Conservation (phyloP, 2,113 vertebrate genomes). For the Grantiella picta region DNA sequence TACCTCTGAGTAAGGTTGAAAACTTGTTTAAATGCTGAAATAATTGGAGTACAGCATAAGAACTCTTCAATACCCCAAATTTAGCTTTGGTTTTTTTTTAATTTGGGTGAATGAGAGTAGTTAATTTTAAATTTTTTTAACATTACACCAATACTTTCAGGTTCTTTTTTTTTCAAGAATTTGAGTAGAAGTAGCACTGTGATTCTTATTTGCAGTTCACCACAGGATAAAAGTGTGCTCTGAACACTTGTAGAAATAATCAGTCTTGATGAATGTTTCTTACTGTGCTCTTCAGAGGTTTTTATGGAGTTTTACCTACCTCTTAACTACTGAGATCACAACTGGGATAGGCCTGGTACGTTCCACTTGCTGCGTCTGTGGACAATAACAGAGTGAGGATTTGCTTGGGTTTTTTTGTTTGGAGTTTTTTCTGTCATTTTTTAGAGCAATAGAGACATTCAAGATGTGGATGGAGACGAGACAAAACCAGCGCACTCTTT, state of each 20-base stretch:
- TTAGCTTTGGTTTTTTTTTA: neutral
- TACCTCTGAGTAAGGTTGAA: neutral
- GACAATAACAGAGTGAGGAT: neutral
- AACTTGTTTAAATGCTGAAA: neutral
- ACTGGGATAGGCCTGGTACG: neutral
- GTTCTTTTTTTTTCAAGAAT: neutral
- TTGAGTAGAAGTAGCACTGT: neutral
- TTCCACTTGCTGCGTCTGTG: neutral
- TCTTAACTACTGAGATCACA: neutral
- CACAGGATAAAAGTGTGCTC: neutral
- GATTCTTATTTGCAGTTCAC: neutral
- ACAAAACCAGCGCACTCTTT: neutral
- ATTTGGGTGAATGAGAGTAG: neutral
- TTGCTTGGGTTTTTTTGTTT: neutral
- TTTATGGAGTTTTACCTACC: neutral
- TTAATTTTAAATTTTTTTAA: neutral
- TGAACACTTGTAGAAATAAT: neutral
- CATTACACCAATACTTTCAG: neutral
- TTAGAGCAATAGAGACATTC: neutral
- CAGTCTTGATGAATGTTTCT: neutral
- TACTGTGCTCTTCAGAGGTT: neutral
- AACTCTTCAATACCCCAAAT: neutral
- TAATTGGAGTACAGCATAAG: neutral
- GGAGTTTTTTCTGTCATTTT: neutral
- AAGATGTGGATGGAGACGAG: neutral